Percentiles rank a stretch among this genome's conserved stretches.
phyloP scores from a whole-genome alignment of 2,888 invertebrate species.

The Rhaphigaster nebulosa region DNA sequence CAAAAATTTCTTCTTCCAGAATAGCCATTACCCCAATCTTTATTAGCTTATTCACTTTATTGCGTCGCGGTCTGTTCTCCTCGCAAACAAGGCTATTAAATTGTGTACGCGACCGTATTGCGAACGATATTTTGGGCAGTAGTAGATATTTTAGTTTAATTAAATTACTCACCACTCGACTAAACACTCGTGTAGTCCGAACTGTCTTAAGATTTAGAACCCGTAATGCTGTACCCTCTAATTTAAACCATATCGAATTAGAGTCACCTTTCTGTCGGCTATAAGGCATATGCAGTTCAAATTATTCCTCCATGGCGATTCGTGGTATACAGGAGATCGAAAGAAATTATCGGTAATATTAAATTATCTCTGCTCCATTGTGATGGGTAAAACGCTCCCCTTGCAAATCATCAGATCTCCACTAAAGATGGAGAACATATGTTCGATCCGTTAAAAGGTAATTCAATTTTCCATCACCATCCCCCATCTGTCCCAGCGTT shows the following conservation, averaged over 20 bases:
- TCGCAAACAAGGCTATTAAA: too few relatives aligned
- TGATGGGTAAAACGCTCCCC: not conserved
- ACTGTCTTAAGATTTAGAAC: too few relatives aligned
- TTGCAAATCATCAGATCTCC: not conserved
- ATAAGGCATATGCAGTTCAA: not conserved
- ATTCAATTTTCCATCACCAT: slow-evolving; percentile 29
- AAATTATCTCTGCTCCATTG: not conserved
- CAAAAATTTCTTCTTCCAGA: too few relatives aligned
- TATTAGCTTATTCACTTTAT: too few relatives aligned
- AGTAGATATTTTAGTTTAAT: too few relatives aligned
- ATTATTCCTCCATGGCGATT: not conserved
- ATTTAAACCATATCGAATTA: not conserved
- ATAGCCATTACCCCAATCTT: too few relatives aligned
- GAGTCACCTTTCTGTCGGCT: not conserved
- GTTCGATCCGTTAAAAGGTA: slow-evolving; percentile 15
- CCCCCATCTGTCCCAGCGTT: slow-evolving; percentile 26
- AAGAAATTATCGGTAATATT: not conserved
- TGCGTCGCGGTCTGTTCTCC: too few relatives aligned
- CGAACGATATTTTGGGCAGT: too few relatives aligned
- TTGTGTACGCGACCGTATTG: too few relatives aligned
- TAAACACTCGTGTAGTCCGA: too few relatives aligned
- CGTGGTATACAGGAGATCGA: not conserved
- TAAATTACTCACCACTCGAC: too few relatives aligned
- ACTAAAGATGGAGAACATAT: slow-evolving; percentile 12
- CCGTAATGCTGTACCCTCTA: too few relatives aligned